Base-by-base conservation (phyloP, 1,140 invertebrate genomes). In the Heterodera schachtii region DNA sequence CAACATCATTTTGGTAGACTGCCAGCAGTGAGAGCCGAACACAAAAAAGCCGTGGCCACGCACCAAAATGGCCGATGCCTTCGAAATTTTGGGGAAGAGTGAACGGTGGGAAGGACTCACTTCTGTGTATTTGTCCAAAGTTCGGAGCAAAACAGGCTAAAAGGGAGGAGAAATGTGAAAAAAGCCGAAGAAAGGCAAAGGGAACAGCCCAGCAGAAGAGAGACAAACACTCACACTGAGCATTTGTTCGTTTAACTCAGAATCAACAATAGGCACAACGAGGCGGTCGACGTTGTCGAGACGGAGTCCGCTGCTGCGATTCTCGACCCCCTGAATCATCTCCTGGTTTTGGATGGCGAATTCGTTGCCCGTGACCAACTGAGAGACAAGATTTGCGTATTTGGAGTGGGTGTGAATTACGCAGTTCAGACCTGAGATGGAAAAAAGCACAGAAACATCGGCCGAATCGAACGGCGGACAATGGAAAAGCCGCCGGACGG, bases 401-500 rank as follows among this genome's bases (percentile, higher is more conserved):
- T 95, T 95, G 0, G 96, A 98, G 91, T 99, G 97, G 0, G 95
- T 95, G 88, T 99, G 97, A 86, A 99, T 98, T 0, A 98, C 96
- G 81, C 96, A 95, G 57, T 95, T 95, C 46, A 95, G 95, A 89
- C 44, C 69, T 71, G 69, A 19, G 44, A 7, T 71, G 69, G 2
- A 64, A 64, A 64, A 5, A 64, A 64, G 49, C 11, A 52, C 0
- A 2, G 49, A 52, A 52, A 52, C 1, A 31, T 31, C 31, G 31
- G 31, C 31, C 31, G 31, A 31, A 31, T 31, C 31, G 31, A 31
- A 31, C 31, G 31, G 31, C 1, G 31, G 31, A 31, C 31, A 31
- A 31, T 31, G 31, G 31, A 31, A 31, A 31, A 31, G 31, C 31
- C 31, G 1, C 0, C 31, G 31, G 1, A 31, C 31, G 31, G 31